These are phyloP conservation scores for Nothobranchius kuhntae DNA, from an alignment of 2,113 vertebrate species.

Conservation along the genomic window DNA sequence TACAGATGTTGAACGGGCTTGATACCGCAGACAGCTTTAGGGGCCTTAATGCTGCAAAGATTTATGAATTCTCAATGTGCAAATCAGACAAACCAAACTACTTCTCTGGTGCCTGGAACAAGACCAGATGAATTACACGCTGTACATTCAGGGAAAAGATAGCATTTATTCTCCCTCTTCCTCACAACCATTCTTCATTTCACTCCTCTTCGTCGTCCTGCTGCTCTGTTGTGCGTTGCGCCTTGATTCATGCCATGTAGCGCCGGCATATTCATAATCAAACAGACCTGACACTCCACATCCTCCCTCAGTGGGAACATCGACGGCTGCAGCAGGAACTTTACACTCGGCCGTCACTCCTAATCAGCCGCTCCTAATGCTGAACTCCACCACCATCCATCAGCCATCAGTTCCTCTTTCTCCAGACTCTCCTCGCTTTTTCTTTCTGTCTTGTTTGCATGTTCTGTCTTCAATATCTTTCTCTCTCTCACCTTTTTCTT, in stretches of 20 bases:
- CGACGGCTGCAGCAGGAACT: conserved; percentile 79
- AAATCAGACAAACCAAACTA: conserved; percentile 63
- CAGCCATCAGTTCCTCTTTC: conserved; percentile 53
- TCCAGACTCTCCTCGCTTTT: conserved; percentile 19
- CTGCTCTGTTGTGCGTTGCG: conserved; percentile 12
- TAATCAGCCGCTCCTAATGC: conserved; percentile 81
- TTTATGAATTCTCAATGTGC: conserved; percentile 58
- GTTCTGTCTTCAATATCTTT: conserved; percentile 16
- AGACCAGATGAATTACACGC: conserved; percentile 58
- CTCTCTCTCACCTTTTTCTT: neutral
- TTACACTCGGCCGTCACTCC: conserved; percentile 81
- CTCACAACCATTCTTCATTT: conserved; percentile 35
- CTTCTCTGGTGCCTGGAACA: conserved; percentile 49
- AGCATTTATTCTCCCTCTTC: conserved; percentile 57
- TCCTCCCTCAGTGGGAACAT: conserved; percentile 72
- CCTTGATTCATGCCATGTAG: conserved; percentile 67
- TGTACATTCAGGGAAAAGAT: conserved; percentile 63
- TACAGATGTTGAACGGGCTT: conserved; percentile 51
- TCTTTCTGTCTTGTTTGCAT: conserved; percentile 20
- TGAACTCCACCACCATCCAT: conserved; percentile 73
- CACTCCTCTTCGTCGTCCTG: conserved; percentile 17
- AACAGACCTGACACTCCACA: conserved; percentile 74
- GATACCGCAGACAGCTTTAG: conserved; percentile 64
- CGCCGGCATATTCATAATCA: conserved; percentile 76
- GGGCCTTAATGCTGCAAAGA: conserved; percentile 60